A percentile compares a stretch with the other conserved stretches of the same genome.
These are phyloP conservation scores for Rafetus swinhoei DNA, from an alignment of 2,113 vertebrate species.

Conservation along the genomic window DNA sequence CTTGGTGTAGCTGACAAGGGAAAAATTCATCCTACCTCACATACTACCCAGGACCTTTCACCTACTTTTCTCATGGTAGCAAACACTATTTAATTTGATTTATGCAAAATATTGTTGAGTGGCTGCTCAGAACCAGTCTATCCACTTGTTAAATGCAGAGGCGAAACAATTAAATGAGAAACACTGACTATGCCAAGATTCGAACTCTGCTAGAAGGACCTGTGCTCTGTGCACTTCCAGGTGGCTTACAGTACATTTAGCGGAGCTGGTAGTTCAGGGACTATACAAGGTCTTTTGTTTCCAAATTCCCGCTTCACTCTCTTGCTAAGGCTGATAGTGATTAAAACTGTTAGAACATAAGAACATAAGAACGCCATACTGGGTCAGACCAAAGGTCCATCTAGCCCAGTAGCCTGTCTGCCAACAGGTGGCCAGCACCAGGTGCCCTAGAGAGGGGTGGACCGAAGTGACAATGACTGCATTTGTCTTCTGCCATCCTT, in stretches of 20 bases:
- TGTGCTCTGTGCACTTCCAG: fast-evolving
- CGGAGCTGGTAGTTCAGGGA: background rate
- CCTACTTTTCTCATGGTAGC: constrained; percentile 5
- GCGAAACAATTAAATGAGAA: constrained; percentile 7
- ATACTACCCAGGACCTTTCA: constrained; percentile 3
- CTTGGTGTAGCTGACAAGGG: background rate
- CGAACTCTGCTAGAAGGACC: background rate
- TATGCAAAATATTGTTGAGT: background rate
- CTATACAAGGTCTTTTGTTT: background rate
- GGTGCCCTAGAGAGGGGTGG: too few species aligned
- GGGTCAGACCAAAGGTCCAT: too few species aligned
- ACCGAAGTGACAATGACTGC: too few species aligned
- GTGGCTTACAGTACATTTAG: background rate
- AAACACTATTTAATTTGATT: constrained; percentile 34
- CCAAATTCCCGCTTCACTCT: background rate
- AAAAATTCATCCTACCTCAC: background rate
- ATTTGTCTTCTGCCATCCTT: too few species aligned
- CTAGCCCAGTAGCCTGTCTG: too few species aligned
- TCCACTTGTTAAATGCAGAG: background rate
- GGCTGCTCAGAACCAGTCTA: constrained; percentile 45
- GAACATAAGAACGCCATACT: too few species aligned
- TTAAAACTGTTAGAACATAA: background rate
- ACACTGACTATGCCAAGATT: fast-evolving
- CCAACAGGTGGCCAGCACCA: too few species aligned
- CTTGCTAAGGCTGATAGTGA: background rate